phyloP scores from a whole-genome alignment of 2,113 vertebrate species.

The Cisticola juncidis region DNA sequence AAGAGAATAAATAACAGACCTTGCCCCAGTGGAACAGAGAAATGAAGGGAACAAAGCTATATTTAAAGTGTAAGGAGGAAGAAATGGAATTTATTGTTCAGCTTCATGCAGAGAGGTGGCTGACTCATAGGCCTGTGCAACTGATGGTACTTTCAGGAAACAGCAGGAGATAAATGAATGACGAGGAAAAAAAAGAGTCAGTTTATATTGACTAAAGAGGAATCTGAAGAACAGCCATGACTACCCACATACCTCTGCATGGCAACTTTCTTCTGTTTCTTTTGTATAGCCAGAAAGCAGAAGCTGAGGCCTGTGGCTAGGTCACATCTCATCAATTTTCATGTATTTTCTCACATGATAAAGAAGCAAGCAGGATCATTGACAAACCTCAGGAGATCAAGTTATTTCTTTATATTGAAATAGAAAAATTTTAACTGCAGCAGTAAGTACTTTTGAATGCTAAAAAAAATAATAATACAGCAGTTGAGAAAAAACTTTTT shows the following conservation, averaged over 20 bases:
- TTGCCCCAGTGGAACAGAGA: not conserved
- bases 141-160: not conserved
- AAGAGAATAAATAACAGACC: not conserved
- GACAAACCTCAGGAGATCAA: not conserved
- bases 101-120: conserved; percentile 43
- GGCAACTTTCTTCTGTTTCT: not conserved
- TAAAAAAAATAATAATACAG: not conserved
- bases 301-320: not conserved
- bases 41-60: not conserved
- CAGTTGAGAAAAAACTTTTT: not conserved
- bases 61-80: conserved; percentile 31
- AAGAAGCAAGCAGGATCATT: not conserved
- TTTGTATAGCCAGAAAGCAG: not conserved
- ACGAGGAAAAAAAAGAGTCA: not conserved
- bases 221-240: conserved; percentile 23
- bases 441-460: not conserved
- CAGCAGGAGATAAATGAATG: conserved; percentile 53
- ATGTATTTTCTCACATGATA: not conserved
- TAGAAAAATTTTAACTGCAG: not conserved
- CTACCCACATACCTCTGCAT: conserved; percentile 4
- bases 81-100: conserved; percentile 55
- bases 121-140: not conserved
- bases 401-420: not conserved
- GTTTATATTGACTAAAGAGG: conserved; percentile 12
- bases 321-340: not conserved